phyloP scores from a whole-genome alignment of 2,113 vertebrate species.

The Oreotrochilus melanogaster region DNA sequence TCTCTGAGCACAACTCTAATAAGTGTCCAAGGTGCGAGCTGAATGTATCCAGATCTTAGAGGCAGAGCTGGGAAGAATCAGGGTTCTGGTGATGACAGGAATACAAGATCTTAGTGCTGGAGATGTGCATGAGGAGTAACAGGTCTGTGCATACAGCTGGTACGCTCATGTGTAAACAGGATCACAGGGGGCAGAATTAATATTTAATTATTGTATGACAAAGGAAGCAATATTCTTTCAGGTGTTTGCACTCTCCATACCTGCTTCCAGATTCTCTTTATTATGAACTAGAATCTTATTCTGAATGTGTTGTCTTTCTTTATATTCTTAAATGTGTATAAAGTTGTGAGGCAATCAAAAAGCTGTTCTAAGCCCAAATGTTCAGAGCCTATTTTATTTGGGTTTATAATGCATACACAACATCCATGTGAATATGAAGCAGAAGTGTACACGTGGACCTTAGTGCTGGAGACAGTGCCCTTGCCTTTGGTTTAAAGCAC shows the following conservation, averaged over 20 bases:
- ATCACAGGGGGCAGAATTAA: background rate
- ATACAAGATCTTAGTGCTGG: background rate
- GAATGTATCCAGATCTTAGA: background rate
- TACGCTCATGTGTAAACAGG: background rate
- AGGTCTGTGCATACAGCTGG: background rate
- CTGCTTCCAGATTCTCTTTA: background rate
- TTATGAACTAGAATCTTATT: background rate
- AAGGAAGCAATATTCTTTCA: background rate
- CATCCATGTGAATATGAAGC: background rate
- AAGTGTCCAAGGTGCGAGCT: background rate
- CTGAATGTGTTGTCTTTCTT: background rate
- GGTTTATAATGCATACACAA: background rate
- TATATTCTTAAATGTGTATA: background rate
- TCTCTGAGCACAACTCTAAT: background rate
- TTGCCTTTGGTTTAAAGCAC: background rate
- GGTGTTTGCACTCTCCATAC: rapidly evolving
- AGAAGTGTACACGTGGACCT: background rate
- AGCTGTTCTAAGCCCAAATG: background rate
- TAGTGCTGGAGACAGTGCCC: background rate
- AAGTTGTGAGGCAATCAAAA: background rate
- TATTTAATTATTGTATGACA: background rate
- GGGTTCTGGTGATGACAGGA: background rate
- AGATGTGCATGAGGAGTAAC: background rate
- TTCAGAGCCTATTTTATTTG: background rate
- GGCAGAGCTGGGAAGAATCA: background rate